Conservation (phyloP, 1,140 invertebrate species). For the Periplaneta americana region DNA sequence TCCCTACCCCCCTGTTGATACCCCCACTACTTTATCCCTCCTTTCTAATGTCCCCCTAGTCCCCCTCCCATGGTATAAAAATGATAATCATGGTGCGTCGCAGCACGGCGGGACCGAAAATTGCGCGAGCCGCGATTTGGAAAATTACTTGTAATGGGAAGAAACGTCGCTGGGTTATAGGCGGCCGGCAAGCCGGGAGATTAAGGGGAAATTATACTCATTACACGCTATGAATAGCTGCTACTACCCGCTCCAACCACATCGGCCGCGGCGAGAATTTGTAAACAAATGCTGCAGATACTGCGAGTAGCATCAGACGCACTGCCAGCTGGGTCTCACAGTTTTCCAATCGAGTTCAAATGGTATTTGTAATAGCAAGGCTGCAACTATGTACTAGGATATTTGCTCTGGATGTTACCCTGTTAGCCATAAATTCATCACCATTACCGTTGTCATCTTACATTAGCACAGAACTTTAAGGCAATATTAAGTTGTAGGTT, state of each 20-base stretch:
- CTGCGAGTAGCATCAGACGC: no score
- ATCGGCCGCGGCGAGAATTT: no score
- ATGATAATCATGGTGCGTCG: neutral
- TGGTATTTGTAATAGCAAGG: no score
- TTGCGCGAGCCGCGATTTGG: conserved; percentile 10
- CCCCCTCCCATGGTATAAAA: neutral
- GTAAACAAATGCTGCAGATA: no score
- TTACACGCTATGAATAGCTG: neutral
- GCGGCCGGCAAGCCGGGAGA: conserved; percentile 2
- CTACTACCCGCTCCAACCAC: neutral
- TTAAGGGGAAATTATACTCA: conserved; percentile 11
- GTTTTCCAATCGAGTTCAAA: no score
- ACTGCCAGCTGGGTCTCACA: no score
- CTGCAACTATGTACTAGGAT: no score
- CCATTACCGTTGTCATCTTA: no score
- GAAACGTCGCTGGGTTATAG: conserved; percentile 7
- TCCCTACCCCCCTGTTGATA: neutral
- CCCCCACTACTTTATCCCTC: neutral
- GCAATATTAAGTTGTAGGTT: no score
- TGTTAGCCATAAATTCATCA: no score
- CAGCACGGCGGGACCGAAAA: neutral
- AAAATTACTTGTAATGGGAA: conserved; percentile 12
- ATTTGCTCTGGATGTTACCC: no score
- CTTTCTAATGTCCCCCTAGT: neutral
- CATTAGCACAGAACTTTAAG: no score